A percentile compares a stretch with the other conserved stretches of the same genome.
phyloP scores from a whole-genome alignment of 2,113 vertebrate species.

The Petrocephalus microphthalmus region DNA sequence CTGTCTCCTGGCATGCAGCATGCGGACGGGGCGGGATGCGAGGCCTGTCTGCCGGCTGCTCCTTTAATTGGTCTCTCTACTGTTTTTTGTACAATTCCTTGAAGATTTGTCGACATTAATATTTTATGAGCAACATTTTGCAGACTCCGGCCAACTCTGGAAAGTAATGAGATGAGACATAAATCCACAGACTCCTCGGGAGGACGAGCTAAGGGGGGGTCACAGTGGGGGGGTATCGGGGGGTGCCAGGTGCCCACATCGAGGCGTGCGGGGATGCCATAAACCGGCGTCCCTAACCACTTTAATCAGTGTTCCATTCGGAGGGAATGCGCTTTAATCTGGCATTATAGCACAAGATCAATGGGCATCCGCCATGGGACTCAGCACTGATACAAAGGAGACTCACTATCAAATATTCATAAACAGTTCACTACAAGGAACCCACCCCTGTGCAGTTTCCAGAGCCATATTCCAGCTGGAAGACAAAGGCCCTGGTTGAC shows the following conservation, averaged over 20 bases:
- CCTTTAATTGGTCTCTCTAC: constrained; percentile 71
- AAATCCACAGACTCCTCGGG: constrained; percentile 49
- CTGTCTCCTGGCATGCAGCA: not conserved
- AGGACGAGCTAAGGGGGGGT: constrained; percentile 38
- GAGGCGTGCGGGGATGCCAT: constrained; percentile 33
- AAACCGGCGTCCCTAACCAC: constrained; percentile 41
- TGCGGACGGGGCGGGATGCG: constrained; percentile 38
- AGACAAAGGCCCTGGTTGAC: constrained; percentile 5
- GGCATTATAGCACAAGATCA: constrained; percentile 64
- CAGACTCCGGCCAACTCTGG: constrained; percentile 60
- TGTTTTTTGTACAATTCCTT: constrained; percentile 62
- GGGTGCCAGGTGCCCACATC: constrained; percentile 23
- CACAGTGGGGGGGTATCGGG: constrained; percentile 39
- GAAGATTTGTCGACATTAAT: constrained; percentile 71
- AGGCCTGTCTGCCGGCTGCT: constrained; percentile 52
- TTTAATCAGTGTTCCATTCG: constrained; percentile 61
- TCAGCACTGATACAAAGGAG: constrained; percentile 54
- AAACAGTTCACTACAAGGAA: constrained; percentile 47
- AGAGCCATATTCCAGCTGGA: not conserved
- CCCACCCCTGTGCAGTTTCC: constrained; percentile 24
- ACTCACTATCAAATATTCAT: constrained; percentile 68
- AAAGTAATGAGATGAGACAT: constrained; percentile 67
- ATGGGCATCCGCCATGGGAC: constrained; percentile 52
- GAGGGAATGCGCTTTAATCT: constrained; percentile 56
- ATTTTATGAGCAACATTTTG: constrained; percentile 62